Evolutionary conservation across 2,113 vertebrate genomes (phyloP).

Genomic region (Gallinago media): DNA sequence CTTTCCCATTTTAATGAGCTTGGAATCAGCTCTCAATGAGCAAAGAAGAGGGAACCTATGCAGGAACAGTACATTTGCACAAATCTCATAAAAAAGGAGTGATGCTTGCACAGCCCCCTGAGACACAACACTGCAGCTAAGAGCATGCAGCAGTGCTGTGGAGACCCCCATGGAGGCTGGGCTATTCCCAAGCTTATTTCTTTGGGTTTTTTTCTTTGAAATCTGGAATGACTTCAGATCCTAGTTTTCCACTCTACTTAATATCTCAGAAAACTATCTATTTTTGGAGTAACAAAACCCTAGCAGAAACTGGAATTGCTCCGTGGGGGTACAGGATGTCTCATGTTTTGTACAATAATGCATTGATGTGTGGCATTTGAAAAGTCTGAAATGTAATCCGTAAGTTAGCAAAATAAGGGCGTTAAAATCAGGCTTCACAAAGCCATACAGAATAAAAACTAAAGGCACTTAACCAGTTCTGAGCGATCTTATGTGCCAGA

Average conservation of each 20-base stretch:
- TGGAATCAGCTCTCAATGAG: slow-evolving; percentile 6
- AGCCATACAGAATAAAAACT: neutral
- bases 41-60: neutral
- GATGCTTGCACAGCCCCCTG: neutral
- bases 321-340: neutral
- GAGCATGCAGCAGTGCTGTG: neutral
- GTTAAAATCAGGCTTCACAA: neutral
- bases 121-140: neutral
- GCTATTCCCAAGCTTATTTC: neutral
- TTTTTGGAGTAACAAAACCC: slow-evolving; percentile 14
- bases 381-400: neutral
- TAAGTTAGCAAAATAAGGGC: neutral
- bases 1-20: slow-evolving; percentile 19
- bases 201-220: neutral
- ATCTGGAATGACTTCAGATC: slow-evolving; percentile 20
- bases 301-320: slow-evolving; percentile 2
- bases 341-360: neutral
- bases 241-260: neutral
- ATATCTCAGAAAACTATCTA: neutral
- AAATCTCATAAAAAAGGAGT: neutral
- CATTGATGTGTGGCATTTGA: neutral
- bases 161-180: neutral
- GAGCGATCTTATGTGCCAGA: neutral
- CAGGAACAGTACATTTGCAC: neutral
- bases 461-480: neutral